Base-by-base conservation (phyloP, 2,888 invertebrate species). In the Folsomia manolachei region DNA sequence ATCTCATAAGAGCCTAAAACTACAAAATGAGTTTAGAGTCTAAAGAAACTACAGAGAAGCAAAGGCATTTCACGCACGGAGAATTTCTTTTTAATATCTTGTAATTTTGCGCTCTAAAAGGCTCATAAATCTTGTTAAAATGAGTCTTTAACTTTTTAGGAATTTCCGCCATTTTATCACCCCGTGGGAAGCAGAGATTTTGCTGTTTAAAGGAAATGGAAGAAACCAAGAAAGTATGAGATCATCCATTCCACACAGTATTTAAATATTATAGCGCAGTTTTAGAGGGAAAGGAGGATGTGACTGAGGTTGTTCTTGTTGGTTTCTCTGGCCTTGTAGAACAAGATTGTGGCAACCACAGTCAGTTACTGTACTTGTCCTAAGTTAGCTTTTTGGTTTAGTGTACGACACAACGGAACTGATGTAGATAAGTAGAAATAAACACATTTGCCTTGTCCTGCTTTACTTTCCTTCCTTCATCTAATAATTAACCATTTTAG, bases 121-220 rank as follows among this genome's bases (percentile, higher is more conserved):
- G n/a, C 39, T 62, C 61, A 70, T 74, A 72, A 74, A 72, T 74
- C 74, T 74, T 70, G 72, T 56, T n/a, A 26, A 67, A 72, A 74
- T 70, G 69, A 69, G 71, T 64, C 63, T 25, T 25, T 24, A 71
- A 72, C 71, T 76, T 76, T 76, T 76, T 74, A 70, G 69, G 70
- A 71, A 76, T 74, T 75, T 76, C 76, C 76, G 76, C 60, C 70
- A 70, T 75, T 75, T 74, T 71, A 74, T 76, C 67, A 67, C 60
- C 67, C 51, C 51, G 25, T 23, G 18, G 39, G 64, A 64, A 7
- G 27, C 39, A 27, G 19, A 24, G 65, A 66, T 63, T 63, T 27
- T 9, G 63, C 27, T 63, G 63, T 63, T 25, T 62, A n/a, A 24
- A 25, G 62, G 24, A 62, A 25, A 24, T 23, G 21, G 24, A 14